Evolutionary conservation across 2,888 invertebrate genomes (phyloP), one percentile per base, ranked within the genome.

Genomic region (Autographa gamma): DNA sequence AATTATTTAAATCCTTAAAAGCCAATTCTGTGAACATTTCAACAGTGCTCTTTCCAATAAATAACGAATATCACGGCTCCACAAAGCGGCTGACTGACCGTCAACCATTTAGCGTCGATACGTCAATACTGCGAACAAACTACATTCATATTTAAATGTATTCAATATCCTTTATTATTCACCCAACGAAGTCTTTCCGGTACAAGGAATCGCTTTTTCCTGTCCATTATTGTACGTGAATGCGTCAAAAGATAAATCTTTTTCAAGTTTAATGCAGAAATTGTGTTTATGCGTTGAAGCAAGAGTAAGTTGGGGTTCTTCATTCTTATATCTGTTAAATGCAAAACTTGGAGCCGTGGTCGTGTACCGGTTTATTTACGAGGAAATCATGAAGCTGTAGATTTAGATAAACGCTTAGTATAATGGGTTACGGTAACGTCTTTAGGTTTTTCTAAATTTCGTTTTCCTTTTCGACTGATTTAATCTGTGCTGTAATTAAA

Each of bases 261-360:
- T 85, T 86, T 77, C 73, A 87, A 88, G 84, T 89, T 88, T 88
- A 90, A 90, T 91, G 90, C 82, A 86, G 86, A 88, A 90, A 89
- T 85, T 87, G 85, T 91, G 91, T 91, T 86, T 83, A 80, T 80
- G 80, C 70, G 80, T 72, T 73, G 64, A 72, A 74, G 63, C 16
- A 43, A 31, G 14, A 73, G 69, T 71, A 73, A 75, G 77, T 74
- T 79, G 63, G 43, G 75, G 48, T 68, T 80, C 73, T 48, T 63
- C 77, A 71, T 81, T 63, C 41, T 38, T 68, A 48, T 38, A 43
- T 64, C 48, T 52, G 64, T 76, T 11, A 32, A 66, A 56, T 62
- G 58, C 31, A 62, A 25, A 43, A 62, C 11, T 65, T 59, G 25
- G 43, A 65, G n/a, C 25, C 8, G 52, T 34, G 61, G 13, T 60